These are phyloP conservation scores for Dicentrarchus labrax DNA, from an alignment of 2,113 vertebrate species.

Conservation along the genomic window DNA sequence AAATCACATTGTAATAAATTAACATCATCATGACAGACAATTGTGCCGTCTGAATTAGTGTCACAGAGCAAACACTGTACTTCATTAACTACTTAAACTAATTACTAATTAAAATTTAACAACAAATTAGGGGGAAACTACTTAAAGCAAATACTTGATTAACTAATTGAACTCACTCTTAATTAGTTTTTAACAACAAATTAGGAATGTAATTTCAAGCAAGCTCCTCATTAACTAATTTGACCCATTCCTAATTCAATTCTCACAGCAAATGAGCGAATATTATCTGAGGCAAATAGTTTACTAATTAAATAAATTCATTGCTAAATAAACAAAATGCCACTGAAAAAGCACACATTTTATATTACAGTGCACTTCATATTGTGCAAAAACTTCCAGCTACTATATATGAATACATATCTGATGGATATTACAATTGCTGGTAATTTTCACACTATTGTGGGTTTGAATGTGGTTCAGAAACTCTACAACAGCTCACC, in stretches of 20 bases:
- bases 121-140: conserved; percentile 32
- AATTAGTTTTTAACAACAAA: conserved; percentile 59
- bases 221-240: conserved; percentile 40
- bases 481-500: not conserved
- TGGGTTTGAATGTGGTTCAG: not conserved
- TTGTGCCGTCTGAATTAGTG: not conserved
- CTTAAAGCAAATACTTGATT: conserved; percentile 44
- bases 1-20: conserved; percentile 3
- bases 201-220: conserved; percentile 46
- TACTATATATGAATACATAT: not conserved
- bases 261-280: conserved; percentile 20
- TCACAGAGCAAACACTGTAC: conserved; percentile 11
- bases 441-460: not conserved
- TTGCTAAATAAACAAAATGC: conserved; percentile 5
- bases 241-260: conserved; percentile 40
- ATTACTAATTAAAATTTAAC: conserved; percentile 22
- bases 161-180: conserved; percentile 53
- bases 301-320: conserved; percentile 22
- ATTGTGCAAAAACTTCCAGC: not conserved
- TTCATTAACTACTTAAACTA: conserved; percentile 37
- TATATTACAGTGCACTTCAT: not conserved
- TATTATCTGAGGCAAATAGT: conserved; percentile 15
- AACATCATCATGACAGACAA: not conserved
- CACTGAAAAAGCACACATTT: not conserved
- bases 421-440: not conserved